These are phyloP conservation scores for Hetaerina americana DNA, from an alignment of 1,140 invertebrate genomes.

Conservation along the genomic window DNA sequence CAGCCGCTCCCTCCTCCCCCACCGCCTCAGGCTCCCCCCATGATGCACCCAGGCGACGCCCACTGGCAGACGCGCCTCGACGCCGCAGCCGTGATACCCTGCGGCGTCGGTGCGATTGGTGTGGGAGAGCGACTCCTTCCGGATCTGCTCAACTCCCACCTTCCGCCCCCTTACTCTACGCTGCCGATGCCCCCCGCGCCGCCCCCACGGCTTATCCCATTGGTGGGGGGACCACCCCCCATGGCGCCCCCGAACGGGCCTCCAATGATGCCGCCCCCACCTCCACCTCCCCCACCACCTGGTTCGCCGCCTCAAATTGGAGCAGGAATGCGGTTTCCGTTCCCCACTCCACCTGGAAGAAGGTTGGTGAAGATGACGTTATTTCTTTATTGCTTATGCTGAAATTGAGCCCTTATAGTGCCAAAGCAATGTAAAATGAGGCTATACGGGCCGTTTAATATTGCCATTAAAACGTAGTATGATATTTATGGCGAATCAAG, in stretches of 20 bases:
- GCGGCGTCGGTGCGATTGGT: constrained; percentile 5
- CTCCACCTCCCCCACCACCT: constrained; percentile 11
- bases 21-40: constrained; percentile 1
- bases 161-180: constrained; percentile 32
- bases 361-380: not conserved
- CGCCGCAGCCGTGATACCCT: constrained; percentile 1
- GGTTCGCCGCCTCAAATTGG: constrained; percentile 5
- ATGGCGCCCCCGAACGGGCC: constrained; percentile 4
- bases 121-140: constrained; percentile 26
- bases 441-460: too few species aligned
- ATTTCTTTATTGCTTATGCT: too few species aligned
- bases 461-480: too few species aligned
- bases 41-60: not conserved
- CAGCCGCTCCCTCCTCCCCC: not conserved
- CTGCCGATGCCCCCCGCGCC: constrained; percentile 20
- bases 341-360: not conserved
- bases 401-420: too few species aligned
- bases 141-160: constrained; percentile 36
- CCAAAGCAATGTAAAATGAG: too few species aligned
- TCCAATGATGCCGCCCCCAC: constrained; percentile 8
- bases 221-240: constrained; percentile 16
- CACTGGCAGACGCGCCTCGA: constrained; percentile 11
- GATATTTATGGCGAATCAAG: too few species aligned
- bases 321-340: not conserved
- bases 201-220: constrained; percentile 10